Evolutionary conservation across 2,113 vertebrate genomes (phyloP).

Genomic region (Trogon melanurus): DNA sequence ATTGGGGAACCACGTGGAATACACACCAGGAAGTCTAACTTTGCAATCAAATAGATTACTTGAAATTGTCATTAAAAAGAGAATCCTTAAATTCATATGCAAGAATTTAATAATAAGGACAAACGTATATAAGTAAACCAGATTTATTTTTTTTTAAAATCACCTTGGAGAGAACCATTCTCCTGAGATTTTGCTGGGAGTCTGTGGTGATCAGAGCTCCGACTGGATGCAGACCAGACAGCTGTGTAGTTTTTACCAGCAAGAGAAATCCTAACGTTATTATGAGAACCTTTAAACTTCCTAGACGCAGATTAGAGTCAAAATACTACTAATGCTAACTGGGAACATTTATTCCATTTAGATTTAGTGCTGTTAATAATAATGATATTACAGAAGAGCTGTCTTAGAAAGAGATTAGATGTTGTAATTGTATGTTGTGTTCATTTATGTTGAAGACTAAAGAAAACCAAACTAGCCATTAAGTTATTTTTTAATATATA

Average conservation of each 20-base stretch:
- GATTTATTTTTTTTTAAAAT: neutral
- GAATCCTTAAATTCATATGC: neutral
- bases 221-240: neutral
- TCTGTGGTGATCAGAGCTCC: constrained; percentile 1
- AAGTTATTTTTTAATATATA: neutral
- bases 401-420: neutral
- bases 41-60: neutral
- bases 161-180: neutral
- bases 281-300: neutral
- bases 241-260: neutral
- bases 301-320: neutral
- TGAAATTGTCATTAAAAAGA: neutral
- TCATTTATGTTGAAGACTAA: neutral
- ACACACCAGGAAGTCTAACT: neutral
- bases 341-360: neutral
- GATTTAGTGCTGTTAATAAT: neutral
- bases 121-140: neutral
- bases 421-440: neutral
- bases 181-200: neutral
- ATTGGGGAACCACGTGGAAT: neutral
- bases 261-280: neutral
- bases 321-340: neutral
- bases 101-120: neutral
- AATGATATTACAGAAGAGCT: neutral
- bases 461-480: neutral